Conservation (phyloP, 2,888 invertebrate species). For the Chrysodeixis includens region DNA sequence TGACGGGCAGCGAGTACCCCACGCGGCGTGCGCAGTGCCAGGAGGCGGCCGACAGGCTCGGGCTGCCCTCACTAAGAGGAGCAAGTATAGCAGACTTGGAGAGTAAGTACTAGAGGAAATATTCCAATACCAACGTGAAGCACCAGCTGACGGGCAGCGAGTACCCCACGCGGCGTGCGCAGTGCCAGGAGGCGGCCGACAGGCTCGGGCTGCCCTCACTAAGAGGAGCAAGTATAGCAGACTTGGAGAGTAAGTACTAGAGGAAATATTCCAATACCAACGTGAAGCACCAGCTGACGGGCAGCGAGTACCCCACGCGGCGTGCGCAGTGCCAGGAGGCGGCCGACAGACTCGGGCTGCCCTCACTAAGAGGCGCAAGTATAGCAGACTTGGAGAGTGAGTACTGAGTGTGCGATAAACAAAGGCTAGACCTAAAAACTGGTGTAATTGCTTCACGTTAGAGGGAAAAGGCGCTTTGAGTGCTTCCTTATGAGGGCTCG, state of each 20-base stretch:
- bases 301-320: constrained; percentile 96
- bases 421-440: too few species aligned
- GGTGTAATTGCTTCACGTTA: too few species aligned
- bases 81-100: constrained; percentile 91
- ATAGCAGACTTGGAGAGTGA: constrained; percentile 91
- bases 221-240: constrained; percentile 91
- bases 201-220: constrained; percentile 92
- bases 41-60: constrained; percentile 92
- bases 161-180: constrained; percentile 94
- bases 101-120: too few species aligned
- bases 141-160: constrained; percentile 96
- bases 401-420: too few species aligned
- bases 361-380: constrained; percentile 93
- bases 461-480: too few species aligned
- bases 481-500: too few species aligned
- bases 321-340: constrained; percentile 93
- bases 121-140: constrained; percentile 97
- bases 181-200: constrained; percentile 93
- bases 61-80: constrained; percentile 93
- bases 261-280: constrained; percentile 98
- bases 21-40: constrained; percentile 90
- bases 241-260: too few species aligned
- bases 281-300: constrained; percentile 96
- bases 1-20: constrained; percentile 96
- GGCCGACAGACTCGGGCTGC: constrained; percentile 91